These are phyloP conservation scores for Lamellibrachia luymesi DNA, from an alignment of 1,140 invertebrate species.

Conservation along the genomic window DNA sequence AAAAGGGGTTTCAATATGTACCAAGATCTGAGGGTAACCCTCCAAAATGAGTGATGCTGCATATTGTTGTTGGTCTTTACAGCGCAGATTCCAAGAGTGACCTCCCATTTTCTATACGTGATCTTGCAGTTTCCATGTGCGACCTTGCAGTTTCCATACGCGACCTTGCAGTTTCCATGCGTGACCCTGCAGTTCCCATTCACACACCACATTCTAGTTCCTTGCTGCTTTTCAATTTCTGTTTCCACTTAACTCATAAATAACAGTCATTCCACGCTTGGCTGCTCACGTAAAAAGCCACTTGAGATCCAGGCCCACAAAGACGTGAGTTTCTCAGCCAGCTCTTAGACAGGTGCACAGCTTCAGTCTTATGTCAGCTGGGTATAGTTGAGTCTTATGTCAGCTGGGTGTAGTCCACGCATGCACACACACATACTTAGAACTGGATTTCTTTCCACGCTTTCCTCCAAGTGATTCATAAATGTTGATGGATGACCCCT, in stretches of 20 bases:
- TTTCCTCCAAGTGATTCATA: background rate
- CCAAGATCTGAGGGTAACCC: background rate
- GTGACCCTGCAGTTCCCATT: background rate
- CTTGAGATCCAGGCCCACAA: background rate
- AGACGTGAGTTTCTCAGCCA: background rate
- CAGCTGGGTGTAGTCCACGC: background rate
- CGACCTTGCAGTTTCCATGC: background rate
- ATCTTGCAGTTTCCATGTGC: too few species aligned
- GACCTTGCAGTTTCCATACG: background rate
- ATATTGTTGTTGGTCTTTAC: background rate
- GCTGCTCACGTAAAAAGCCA: background rate
- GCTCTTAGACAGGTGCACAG: background rate
- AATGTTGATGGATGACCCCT: background rate
- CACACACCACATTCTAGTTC: background rate
- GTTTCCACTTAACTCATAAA: background rate
- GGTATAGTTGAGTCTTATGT: background rate
- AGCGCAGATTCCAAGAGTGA: too few species aligned
- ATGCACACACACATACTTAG: background rate
- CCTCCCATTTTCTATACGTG: too few species aligned
- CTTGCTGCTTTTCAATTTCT: conserved; percentile 1
- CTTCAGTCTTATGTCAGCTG: background rate
- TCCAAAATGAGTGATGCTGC: background rate
- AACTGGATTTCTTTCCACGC: background rate
- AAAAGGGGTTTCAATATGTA: background rate
- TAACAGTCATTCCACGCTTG: background rate